Conservation (phyloP, 2,888 invertebrate species). For the Crepidodera aurea region DNA sequence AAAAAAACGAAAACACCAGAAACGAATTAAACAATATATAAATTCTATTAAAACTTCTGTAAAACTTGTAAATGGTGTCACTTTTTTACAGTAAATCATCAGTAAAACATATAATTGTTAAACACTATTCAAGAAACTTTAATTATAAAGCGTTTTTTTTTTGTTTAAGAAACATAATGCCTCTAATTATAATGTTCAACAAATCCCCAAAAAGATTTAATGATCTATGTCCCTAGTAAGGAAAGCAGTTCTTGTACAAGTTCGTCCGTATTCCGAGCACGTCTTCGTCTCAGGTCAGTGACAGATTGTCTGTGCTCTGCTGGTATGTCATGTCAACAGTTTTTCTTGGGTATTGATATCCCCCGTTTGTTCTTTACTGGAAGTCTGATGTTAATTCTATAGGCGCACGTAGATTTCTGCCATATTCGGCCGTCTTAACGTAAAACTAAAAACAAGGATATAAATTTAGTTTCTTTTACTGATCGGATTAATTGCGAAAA, state of each 20-base stretch:
- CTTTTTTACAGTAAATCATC: too few species aligned
- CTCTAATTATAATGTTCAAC: constrained; percentile 3
- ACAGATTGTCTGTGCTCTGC: constrained; percentile 56
- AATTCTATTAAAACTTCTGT: too few species aligned
- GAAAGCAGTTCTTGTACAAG: constrained; percentile 12
- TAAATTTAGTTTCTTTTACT: constrained; percentile 35
- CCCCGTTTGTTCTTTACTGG: constrained; percentile 44
- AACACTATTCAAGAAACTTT: too few species aligned
- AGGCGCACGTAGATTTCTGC: constrained; percentile 43
- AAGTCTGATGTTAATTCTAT: constrained; percentile 48
- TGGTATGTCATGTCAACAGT: constrained; percentile 53
- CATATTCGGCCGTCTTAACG: constrained; percentile 40
- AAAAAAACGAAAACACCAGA: too few species aligned
- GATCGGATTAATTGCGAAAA: constrained; percentile 38
- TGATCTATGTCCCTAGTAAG: constrained; percentile 5
- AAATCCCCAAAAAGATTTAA: constrained; percentile 19
- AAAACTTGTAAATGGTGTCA: too few species aligned
- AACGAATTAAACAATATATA: too few species aligned
- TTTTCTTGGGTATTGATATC: constrained; percentile 44
- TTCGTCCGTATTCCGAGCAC: constrained; percentile 48
- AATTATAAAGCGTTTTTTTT: too few species aligned
- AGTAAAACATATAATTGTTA: too few species aligned
- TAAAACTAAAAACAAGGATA: constrained; percentile 33
- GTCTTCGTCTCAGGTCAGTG: constrained; percentile 55
- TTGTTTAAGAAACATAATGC: too few species aligned